Conservation (phyloP, 2,113 vertebrate species). For the Nibea albiflora region DNA sequence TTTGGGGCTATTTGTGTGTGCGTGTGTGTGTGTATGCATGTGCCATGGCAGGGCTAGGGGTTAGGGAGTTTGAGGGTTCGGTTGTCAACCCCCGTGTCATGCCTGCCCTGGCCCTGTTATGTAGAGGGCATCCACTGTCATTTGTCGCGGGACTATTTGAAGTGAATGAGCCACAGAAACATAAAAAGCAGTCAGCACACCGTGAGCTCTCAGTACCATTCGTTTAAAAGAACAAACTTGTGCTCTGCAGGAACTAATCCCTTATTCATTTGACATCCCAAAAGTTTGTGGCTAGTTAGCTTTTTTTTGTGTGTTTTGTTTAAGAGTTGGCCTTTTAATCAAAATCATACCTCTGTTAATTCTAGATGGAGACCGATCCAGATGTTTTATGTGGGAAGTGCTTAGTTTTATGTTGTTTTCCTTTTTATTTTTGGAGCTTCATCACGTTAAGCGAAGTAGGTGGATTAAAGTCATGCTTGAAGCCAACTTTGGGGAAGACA, state of each 20-base stretch:
- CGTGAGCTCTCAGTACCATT: conserved; percentile 51
- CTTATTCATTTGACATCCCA: conserved; percentile 26
- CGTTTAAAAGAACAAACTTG: conserved; percentile 52
- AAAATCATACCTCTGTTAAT: conserved; percentile 3
- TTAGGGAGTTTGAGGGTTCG: conserved; percentile 82
- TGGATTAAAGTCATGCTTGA: conserved; percentile 67
- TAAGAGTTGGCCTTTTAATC: conserved; percentile 32
- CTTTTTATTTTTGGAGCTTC: conserved; percentile 50
- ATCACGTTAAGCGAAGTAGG: conserved; percentile 54
- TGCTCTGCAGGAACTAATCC: conserved; percentile 23
- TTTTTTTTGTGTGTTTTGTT: conserved; percentile 21
- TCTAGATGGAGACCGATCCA: conserved; percentile 25
- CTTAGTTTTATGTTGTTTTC: conserved; percentile 34
- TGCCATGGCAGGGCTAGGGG: conserved; percentile 55
- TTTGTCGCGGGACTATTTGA: conserved; percentile 82
- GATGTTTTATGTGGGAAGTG: conserved; percentile 25
- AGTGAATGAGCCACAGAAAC: conserved; percentile 71
- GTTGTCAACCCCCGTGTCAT: conserved; percentile 84
- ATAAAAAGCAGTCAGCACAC: conserved; percentile 59
- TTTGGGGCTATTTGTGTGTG: conserved; percentile 56
- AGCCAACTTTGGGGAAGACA: conserved; percentile 45
- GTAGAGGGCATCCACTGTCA: conserved; percentile 84
- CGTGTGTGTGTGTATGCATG: conserved; percentile 55
- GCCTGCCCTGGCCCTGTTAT: conserved; percentile 84
- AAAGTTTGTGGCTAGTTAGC: conserved; percentile 27